Evolutionary conservation across 2,888 invertebrate species (phyloP).

Genomic region (Dolichopus griseipennis): DNA sequence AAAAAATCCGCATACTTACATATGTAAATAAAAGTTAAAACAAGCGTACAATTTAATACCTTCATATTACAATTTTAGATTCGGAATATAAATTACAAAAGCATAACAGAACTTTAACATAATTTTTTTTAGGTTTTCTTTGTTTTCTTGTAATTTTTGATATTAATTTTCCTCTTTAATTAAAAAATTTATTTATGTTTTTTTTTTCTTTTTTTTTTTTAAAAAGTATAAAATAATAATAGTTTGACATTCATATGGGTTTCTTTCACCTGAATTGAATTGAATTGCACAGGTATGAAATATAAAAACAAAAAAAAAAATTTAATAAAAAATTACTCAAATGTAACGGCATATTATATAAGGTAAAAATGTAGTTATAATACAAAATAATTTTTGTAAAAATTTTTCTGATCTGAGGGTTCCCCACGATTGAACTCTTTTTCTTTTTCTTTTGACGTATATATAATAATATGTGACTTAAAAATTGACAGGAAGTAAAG

Average conservation of each 20-base stretch:
- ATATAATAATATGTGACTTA: neutral
- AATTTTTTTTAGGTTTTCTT: too few species aligned
- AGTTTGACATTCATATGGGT: constrained; percentile 4
- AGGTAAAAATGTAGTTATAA: neutral
- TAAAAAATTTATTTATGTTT: too few species aligned
- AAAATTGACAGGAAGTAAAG: neutral
- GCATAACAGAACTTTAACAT: neutral
- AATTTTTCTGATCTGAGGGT: neutral
- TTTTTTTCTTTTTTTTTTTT: too few species aligned
- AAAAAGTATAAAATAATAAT: neutral
- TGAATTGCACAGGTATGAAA: neutral
- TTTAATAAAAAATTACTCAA: neutral
- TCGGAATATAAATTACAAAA: neutral
- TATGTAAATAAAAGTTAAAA: neutral
- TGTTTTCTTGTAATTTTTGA: neutral
- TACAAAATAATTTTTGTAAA: neutral
- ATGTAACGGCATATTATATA: neutral
- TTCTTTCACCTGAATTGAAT: constrained; percentile 4
- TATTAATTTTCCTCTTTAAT: constrained; percentile 2
- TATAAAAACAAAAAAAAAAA: too few species aligned
- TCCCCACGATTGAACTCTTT: neutral
- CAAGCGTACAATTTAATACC: neutral
- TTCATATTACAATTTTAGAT: neutral
- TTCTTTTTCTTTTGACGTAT: neutral
- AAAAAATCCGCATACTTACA: too few species aligned